Conservation (phyloP, 2,113 vertebrate genomes). For the Hystrix brachyura region DNA sequence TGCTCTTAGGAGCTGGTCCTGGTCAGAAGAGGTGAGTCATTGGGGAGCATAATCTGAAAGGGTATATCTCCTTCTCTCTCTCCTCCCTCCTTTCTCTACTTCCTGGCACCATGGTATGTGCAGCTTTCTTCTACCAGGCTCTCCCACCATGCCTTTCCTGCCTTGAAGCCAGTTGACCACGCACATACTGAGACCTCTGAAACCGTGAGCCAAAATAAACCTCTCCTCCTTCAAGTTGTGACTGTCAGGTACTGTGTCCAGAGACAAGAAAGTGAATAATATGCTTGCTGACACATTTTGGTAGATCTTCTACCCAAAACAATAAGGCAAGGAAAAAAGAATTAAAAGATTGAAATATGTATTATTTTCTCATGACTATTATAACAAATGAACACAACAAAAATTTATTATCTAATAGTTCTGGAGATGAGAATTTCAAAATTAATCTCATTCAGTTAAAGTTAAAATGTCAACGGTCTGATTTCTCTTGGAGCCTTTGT, state of each 20-base stretch:
- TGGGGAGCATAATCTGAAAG: neutral
- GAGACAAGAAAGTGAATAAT: neutral
- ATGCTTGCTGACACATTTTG: neutral
- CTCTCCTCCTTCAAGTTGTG: neutral
- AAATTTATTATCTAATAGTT: neutral
- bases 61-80: neutral
- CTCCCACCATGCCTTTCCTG: neutral
- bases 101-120: neutral
- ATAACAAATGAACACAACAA: neutral
- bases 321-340: constrained; percentile 18
- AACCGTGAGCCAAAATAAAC: neutral
- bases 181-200: neutral
- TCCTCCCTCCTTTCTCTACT: neutral
- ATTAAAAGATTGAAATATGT: neutral
- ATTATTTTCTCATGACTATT: neutral
- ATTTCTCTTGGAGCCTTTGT: neutral
- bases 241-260: neutral
- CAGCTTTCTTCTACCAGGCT: neutral
- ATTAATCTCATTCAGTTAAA: neutral
- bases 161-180: neutral
- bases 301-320: neutral
- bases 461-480: neutral
- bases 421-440: neutral
- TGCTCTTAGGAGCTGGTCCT: neutral
- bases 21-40: neutral